Conservation (phyloP, 2,797 vertebrate genomes). For the Chaetophractus vellerosus region DNA sequence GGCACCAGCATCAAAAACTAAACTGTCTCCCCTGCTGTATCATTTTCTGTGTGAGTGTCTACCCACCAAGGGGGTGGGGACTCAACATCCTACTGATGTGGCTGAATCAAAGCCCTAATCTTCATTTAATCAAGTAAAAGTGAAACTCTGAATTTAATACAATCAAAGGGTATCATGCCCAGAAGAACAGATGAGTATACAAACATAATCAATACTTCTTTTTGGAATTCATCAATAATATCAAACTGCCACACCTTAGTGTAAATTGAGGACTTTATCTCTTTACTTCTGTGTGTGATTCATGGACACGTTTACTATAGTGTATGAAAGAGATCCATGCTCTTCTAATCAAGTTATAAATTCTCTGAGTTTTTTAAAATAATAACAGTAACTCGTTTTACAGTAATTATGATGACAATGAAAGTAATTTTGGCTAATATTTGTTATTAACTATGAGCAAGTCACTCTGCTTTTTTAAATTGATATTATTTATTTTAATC, state of each 20-base stretch:
- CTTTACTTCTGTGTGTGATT: background rate
- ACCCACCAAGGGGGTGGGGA: too few species aligned
- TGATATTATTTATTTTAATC: background rate
- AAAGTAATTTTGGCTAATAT: background rate
- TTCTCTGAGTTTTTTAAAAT: background rate
- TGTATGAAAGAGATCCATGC: background rate
- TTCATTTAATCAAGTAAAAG: too few species aligned
- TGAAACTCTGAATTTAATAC: too few species aligned
- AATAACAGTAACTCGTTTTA: background rate
- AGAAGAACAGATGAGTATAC: too few species aligned
- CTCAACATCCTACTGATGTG: too few species aligned
- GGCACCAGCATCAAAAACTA: too few species aligned
- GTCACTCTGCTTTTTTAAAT: background rate
- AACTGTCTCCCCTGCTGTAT: too few species aligned
- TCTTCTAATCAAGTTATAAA: background rate
- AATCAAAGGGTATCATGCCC: too few species aligned
- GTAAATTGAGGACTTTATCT: background rate
- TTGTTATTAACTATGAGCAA: background rate
- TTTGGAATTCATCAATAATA: too few species aligned
- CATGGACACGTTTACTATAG: background rate
- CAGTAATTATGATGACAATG: background rate
- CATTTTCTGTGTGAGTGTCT: too few species aligned
- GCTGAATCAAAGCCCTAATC: too few species aligned
- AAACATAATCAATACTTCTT: too few species aligned
- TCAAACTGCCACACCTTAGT: background rate